Percentiles rank a stretch among this genome's conserved stretches.
These are phyloP conservation scores for Acanthis flammea DNA, from an alignment of 2,797 vertebrate genomes.

Conservation along the genomic window DNA sequence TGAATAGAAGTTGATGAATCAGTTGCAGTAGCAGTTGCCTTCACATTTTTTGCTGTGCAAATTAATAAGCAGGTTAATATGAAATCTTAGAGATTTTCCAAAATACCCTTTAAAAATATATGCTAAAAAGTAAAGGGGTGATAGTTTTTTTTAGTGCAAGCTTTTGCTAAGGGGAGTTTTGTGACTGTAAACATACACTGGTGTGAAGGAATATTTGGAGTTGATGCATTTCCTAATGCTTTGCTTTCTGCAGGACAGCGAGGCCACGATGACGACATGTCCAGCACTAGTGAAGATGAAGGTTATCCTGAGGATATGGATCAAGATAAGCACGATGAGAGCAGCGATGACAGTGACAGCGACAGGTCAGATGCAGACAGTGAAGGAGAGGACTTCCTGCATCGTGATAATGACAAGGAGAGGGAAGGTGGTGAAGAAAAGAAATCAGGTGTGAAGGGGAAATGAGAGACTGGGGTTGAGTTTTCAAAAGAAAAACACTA, in stretches of 20 bases:
- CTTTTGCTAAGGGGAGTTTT: neutral
- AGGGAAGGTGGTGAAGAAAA: constrained; percentile 78
- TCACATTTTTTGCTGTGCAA: neutral
- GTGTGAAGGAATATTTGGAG: neutral
- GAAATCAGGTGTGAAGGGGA: constrained; percentile 62
- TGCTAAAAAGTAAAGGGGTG: neutral
- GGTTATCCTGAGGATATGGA: constrained; percentile 83
- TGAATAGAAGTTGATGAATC: neutral
- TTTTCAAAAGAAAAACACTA: neutral
- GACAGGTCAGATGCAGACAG: constrained; percentile 82
- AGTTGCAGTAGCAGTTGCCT: neutral
- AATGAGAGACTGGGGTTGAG: neutral
- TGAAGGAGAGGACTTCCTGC: constrained; percentile 78
- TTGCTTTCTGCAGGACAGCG: constrained; percentile 65
- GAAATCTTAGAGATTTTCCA: neutral
- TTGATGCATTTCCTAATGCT: neutral
- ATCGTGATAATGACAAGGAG: constrained; percentile 79
- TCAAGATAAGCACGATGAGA: constrained; percentile 86
- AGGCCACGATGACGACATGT: constrained; percentile 80
- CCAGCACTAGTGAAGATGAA: constrained; percentile 86
- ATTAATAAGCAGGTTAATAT: neutral
- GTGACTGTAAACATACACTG: neutral
- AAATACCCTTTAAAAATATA: neutral
- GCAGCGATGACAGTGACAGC: constrained; percentile 89
- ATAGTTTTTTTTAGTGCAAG: neutral